Percentiles rank a stretch among this genome's conserved stretches.
Evolutionary conservation across 1,140 invertebrate species (phyloP).

Genomic region (Caenorhabditis brenneri): DNA sequence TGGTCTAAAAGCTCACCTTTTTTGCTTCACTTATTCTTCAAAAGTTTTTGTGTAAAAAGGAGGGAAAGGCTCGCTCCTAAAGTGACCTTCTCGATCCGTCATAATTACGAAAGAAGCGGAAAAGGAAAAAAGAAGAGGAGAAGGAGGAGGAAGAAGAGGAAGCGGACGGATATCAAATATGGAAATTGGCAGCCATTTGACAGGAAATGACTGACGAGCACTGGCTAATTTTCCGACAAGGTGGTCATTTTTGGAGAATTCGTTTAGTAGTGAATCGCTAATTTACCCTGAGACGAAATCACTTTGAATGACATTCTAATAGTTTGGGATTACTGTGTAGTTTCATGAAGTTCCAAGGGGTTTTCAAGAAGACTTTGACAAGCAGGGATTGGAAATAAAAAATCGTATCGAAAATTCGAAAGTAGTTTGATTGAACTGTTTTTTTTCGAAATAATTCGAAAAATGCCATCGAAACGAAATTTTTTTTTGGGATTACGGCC

Average conservation of each 20-base stretch:
- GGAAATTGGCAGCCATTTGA: slow-evolving; percentile 3
- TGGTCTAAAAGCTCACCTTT: neutral
- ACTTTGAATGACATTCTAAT: too few species aligned
- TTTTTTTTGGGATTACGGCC: too few species aligned
- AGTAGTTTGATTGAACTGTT: too few species aligned
- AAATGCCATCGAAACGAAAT: too few species aligned
- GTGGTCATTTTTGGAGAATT: slow-evolving; percentile 16
- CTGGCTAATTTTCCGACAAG: slow-evolving; percentile 37
- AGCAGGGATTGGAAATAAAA: too few species aligned
- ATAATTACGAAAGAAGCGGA: neutral
- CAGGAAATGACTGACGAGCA: slow-evolving; percentile 36
- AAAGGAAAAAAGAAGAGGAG: neutral
- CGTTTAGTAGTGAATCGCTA: neutral
- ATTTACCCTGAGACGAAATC: neutral
- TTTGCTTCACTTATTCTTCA: neutral
- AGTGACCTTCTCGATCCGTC: slow-evolving; percentile 26
- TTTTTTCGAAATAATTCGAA: too few species aligned
- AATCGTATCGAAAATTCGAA: too few species aligned
- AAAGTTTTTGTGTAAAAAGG: neutral
- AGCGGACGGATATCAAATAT: slow-evolving; percentile 28
- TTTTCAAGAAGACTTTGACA: too few species aligned
- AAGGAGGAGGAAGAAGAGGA: neutral
- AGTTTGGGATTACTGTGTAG: too few species aligned
- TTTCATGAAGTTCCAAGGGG: too few species aligned
- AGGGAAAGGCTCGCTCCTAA: neutral